Conservation (phyloP, 1,140 invertebrate species). For the Yoshiicerus persimilis region DNA sequence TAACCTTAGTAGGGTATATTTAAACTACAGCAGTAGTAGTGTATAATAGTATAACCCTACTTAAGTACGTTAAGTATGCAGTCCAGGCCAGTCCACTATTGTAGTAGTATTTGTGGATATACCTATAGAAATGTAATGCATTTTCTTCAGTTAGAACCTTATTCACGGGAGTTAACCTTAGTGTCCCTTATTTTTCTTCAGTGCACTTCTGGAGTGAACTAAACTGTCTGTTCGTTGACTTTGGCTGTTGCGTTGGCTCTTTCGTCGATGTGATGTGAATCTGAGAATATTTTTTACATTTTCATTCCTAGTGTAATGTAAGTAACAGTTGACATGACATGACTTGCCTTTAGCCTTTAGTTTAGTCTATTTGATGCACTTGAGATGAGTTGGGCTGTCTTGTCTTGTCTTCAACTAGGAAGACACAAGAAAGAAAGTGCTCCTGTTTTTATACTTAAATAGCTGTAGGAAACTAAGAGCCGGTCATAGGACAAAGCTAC, state of each 20-base stretch:
- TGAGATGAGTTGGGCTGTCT: not conserved
- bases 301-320: not conserved
- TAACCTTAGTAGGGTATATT: not conserved
- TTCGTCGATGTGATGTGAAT: not conserved
- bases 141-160: no score
- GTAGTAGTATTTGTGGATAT: no score
- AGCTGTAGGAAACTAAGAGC: not conserved
- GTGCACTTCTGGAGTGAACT: not conserved
- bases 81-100: no score
- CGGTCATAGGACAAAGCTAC: not conserved
- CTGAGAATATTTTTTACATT: not conserved
- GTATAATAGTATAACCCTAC: no score
- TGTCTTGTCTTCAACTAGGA: not conserved
- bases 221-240: not conserved
- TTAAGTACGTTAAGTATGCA: no score
- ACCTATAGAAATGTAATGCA: no score
- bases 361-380: not conserved
- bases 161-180: not conserved
- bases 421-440: not conserved
- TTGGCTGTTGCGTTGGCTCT: not conserved
- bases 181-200: not conserved
- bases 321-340: not conserved
- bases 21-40: no score
- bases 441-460: slow-evolving; percentile 7
- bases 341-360: not conserved